Evolutionary conservation across 2,113 vertebrate species (phyloP), one percentile per base, ranked within the genome.

Genomic region (Cephalopterus ornatus): DNA sequence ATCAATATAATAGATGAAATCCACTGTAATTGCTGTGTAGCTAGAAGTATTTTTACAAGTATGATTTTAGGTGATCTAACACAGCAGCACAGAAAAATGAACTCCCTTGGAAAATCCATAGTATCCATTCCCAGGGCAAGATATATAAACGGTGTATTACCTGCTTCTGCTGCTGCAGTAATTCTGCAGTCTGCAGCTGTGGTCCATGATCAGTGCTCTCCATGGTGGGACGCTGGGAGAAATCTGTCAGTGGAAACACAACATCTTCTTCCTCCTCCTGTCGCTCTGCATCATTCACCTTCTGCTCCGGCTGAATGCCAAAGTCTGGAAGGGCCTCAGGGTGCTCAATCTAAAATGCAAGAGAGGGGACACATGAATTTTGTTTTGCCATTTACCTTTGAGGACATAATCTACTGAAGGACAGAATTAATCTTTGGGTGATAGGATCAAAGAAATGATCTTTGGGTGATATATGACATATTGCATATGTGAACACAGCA

Each of bases 121-220:
- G 23, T 76, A 85, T 80, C 50, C 46, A 73, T 70, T 85, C 33
- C 46, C 73, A 91, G 22, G 56, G 37, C 21, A 50, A 32, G 12
- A 49, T 8, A 55, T 2, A 85, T 24, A 93, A 74, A 42, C 7
- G 4, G 18, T 70, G 24, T 26, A 73, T 46, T 97, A 99, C 99
- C 99, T 99, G 99, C 97, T 98, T 98, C 68, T 98, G 99, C 75
- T 98, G 98, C 97, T 98, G 99, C 46, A 98, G 95, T 92, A 98
- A 85, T 6, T 99, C 99, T 13, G 97, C 96, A 49, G 98, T 98
- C 66, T 97, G 98, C 66, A 99, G 96, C 49, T 98, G 96, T 5
- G 97, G 97, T 24, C 96, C 96, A 1, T 94, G 92, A 14, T 98
- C 98, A 6, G 88, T 62, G 24, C 65, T 90, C 70, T 98, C 98